phyloP scores from a whole-genome alignment of 2,113 vertebrate genomes.

The Anser brachyrhynchus region DNA sequence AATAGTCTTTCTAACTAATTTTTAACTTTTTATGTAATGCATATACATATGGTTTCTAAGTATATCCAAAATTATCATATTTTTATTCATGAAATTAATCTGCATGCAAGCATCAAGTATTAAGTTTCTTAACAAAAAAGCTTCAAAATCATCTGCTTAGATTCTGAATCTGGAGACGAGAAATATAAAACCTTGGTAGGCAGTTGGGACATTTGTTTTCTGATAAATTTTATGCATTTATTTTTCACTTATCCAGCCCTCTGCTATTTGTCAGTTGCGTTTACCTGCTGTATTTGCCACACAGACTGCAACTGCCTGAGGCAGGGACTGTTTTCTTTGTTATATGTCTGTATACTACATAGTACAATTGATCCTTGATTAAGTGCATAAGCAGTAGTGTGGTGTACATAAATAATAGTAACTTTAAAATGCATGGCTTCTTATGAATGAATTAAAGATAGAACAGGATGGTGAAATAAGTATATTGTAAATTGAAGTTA shows the following conservation, averaged over 20 bases:
- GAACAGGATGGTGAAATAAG: not conserved
- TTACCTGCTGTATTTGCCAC: constrained; percentile 5
- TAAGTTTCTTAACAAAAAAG: not conserved
- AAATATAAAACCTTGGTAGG: not conserved
- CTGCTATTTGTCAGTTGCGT: constrained; percentile 17
- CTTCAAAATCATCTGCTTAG: not conserved
- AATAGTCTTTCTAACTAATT: not conserved
- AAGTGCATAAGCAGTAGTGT: not conserved
- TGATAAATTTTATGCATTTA: not conserved
- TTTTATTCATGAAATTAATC: not conserved
- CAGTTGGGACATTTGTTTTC: not conserved
- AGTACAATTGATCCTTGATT: constrained; percentile 10
- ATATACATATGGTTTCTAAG: not conserved
- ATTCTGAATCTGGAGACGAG: not conserved
- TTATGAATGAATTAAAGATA: constrained; percentile 11
- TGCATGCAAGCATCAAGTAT: not conserved
- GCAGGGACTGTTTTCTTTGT: constrained; percentile 40
- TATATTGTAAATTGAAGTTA: constrained; percentile 7
- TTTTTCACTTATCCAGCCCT: not conserved
- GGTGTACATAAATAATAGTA: constrained; percentile 38
- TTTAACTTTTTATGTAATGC: not conserved
- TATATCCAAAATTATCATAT: not conserved
- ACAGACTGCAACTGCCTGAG: not conserved
- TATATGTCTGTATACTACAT: not conserved
- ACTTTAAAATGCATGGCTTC: not conserved